Evolutionary conservation across 1,140 invertebrate species (phyloP), one percentile per base, ranked within the genome.

Genomic region (Pemphigus obesinymphae): DNA sequence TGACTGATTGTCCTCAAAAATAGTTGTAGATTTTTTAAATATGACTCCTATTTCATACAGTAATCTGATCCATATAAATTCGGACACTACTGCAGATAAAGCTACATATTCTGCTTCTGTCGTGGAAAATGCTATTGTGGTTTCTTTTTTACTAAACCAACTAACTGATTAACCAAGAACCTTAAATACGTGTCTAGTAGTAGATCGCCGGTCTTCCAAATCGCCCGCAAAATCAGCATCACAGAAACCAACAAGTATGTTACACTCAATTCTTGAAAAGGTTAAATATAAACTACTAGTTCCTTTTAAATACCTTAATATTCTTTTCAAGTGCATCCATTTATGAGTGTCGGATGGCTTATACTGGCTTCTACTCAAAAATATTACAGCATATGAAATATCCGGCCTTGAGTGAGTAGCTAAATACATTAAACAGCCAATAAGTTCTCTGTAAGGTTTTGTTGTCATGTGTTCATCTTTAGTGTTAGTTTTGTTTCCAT

Each of bases 271-370:
- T 23, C n/a, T 23, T 23, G 31, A 31, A 45, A 53, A 78, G 3
- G 55, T 78, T 11, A 78, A 53, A 20, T 26, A 45, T 53, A 55
- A 26, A 7, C 13, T 37, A 4, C n/a, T 23, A 55, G 75, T 78
- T 7, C 75, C 75, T 37, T 78, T 78, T 20, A 78, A 58, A 55
- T 78, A 78, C 10, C 75, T 23, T 29, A 78, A 26, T 15, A 78
- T 55, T 31, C 75, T 6, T 55, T 78, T 78, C 48, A 58, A 29
- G 7, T 29, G n/a, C 50, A 53, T 45, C 75, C 75, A 78, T n/a
- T n/a, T n/a, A 20, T 78, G 45, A 26, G n/a, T 8, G 11, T 78
- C 50, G 3, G 75, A 45, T 45, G 75, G 75, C 4, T 29, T 58
- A 26, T 50, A 26, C 15, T 78, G 45, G n/a, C 11, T 45, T 17